Evolutionary conservation across 2,113 vertebrate species (phyloP), one percentile per base, ranked within the genome.

Genomic region (Triplophysa rosa): DNA sequence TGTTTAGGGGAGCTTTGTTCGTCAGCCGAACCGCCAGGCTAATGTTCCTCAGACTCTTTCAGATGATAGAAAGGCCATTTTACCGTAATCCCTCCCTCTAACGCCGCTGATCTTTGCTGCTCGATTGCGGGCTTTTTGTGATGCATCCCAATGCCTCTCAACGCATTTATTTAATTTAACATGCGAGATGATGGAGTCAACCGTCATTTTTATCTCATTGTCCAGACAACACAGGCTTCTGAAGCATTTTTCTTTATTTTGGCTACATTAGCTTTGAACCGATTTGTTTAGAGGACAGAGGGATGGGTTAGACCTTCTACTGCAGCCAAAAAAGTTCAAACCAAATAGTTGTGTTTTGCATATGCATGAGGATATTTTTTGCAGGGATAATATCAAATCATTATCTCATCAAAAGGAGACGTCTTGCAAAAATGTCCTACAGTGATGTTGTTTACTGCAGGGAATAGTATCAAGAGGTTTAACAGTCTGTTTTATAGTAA

Each of bases 1-100:
- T 87, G 79, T 89, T 61, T 81, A 85, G 80, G 26, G 77, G 66
- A 79, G 80, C 82, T 80, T 76, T 79, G 63, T 86, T 81, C 66
- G 49, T 66, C 78, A 80, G 82, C 77, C 23, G 74, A 83, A 79
- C 71, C 47, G 68, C 67, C 66, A 21, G 66, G 67, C 49, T 77
- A 79, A 77, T 83, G 59, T 80, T 77, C 61, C 81, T 77, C 64
- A 69, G 40, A 81, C 26, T 69, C 42, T 29, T 69, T 23, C 69
- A 78, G 45, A 76, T 17, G 13, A 76, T 56, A 78, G 69, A 61
- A 77, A 64, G 70, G 54, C 69, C 17, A 14, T 71, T 78, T 62
- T 61, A 75, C 73, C 23, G 24, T 16, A 64, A 23, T 84, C 73
- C 58, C 79, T 70, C 68, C 80, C 67, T 19, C 47, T 67, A 71